Evolutionary conservation across 2,113 vertebrate species (phyloP).

Genomic region (Syngnathus scovelli): DNA sequence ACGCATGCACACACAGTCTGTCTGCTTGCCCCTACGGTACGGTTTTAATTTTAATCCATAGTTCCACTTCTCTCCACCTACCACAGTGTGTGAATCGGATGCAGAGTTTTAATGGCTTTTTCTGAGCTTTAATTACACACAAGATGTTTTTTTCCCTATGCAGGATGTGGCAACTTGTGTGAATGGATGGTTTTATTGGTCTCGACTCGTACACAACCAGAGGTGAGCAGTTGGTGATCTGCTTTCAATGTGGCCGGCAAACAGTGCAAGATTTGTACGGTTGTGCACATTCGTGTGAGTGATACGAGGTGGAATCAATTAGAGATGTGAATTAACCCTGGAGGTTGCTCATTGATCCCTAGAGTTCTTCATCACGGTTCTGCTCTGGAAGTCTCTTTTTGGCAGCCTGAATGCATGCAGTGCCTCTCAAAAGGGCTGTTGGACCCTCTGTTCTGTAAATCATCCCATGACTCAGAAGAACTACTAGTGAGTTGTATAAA

Average conservation of each 20-base stretch:
- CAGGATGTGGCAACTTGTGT: constrained; percentile 40
- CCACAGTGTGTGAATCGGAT: constrained; percentile 23
- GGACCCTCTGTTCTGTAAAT: constrained; percentile 14
- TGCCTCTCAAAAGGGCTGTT: constrained; percentile 11
- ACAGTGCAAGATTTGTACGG: constrained; percentile 15
- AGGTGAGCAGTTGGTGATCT: constrained; percentile 37
- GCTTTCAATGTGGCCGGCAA: constrained; percentile 39
- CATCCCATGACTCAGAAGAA: constrained; percentile 19
- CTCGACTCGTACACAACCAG: constrained; percentile 37
- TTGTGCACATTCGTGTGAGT: constrained; percentile 12
- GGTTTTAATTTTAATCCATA: constrained; percentile 17
- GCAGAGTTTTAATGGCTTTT: constrained; percentile 30
- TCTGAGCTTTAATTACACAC: constrained; percentile 47
- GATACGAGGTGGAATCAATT: constrained; percentile 24
- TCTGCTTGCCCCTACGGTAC: constrained; percentile 19
- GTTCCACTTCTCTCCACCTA: constrained; percentile 4
- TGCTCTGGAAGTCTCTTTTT: constrained; percentile 34
- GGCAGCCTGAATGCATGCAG: constrained; percentile 9
- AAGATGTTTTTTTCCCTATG: constrained; percentile 25
- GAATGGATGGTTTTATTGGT: constrained; percentile 49
- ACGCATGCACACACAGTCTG: not conserved
- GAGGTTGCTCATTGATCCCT: constrained; percentile 44
- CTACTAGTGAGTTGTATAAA: constrained; percentile 30
- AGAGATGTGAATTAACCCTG: constrained; percentile 26
- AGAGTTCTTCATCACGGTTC: constrained; percentile 29